phyloP scores from a whole-genome alignment of 2,888 invertebrate species.

The Eilema depressum region DNA sequence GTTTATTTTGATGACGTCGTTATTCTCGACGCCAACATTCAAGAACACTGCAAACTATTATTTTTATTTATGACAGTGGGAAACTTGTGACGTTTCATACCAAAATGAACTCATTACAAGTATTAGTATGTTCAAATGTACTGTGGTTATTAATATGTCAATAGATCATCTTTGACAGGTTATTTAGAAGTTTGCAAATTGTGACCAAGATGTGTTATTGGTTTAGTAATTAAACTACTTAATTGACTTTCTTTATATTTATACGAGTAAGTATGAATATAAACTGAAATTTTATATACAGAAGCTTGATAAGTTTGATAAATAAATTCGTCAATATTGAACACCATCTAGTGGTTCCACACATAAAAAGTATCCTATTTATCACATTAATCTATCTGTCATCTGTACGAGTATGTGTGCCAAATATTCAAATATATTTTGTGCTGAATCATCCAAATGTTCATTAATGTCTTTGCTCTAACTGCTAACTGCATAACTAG shows the following conservation, averaged over 20 bases:
- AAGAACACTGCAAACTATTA: slow-evolving; percentile 17
- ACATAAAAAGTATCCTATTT: too few species aligned
- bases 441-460: not conserved
- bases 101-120: not conserved
- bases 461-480: not conserved
- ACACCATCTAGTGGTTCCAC: too few species aligned
- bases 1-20: slow-evolving; percentile 33
- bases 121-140: not conserved
- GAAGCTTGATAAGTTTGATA: not conserved
- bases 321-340: not conserved
- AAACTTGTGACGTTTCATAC: slow-evolving; percentile 12
- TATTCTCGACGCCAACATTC: slow-evolving; percentile 17
- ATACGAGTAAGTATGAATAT: not conserved
- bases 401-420: too few species aligned
- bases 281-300: too few species aligned
- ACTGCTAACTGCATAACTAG: not conserved
- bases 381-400: too few species aligned
- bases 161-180: slow-evolving; percentile 42
- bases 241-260: not conserved
- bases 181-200: slow-evolving; percentile 29
- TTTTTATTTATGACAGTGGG: slow-evolving; percentile 24
- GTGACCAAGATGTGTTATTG: slow-evolving; percentile 21
- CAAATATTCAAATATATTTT: too few species aligned
- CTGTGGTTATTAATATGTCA: slow-evolving; percentile 28
- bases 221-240: slow-evolving; percentile 8